Base-by-base conservation (phyloP, 2,113 vertebrate species). In the Onychostruthus taczanowskii region DNA sequence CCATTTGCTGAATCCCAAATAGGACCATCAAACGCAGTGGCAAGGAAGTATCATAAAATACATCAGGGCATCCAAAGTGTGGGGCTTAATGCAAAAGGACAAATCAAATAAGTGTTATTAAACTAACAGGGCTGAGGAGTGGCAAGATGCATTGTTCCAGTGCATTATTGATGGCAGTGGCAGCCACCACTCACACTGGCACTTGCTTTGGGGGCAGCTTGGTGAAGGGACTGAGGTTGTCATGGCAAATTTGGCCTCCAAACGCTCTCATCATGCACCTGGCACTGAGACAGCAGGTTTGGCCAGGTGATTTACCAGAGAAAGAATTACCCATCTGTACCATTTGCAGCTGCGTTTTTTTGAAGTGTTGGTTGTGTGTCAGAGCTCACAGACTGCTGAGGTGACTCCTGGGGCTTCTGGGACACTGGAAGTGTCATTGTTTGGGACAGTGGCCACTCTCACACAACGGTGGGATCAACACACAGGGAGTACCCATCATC, bases 1-100 rank as follows among this genome's bases (percentile, higher is more conserved):
- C 66, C 61, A n/a, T 86, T 89, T 90, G 37, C 95, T 92, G 96
- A 93, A 95, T 96, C 66, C 89, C 88, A 93, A 95, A 72, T 12
- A 87, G 50, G 73, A 73, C 30, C 66, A 89, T 89, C 83, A 93
- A 90, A 93, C 14, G 6, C 47, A 78, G 19, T 8, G n/a, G 82
- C 43, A 75, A 67, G 76, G 19, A 93, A 59, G 41, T 17, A 68
- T 75, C 52, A 72, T 35, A 61, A 70, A 92, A 68, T 55, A 27
- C 39, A 90, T 69, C 53, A 78, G 73, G 46, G 37, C 76, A 79
- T 64, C 69, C 74, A 28, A 87, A 55, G 18, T 18, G 26, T 67
- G 84, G 12, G 68, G 52, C 28, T 78, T 92, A 92, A 93, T 90
- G 76, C 68, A 94, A 90, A 93, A 11, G 49, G 92, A 75, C 90